Percentiles rank a stretch among this genome's conserved stretches.
These are phyloP conservation scores for Junco hyemalis DNA, from an alignment of 2,113 vertebrate genomes.

Conservation along the genomic window DNA sequence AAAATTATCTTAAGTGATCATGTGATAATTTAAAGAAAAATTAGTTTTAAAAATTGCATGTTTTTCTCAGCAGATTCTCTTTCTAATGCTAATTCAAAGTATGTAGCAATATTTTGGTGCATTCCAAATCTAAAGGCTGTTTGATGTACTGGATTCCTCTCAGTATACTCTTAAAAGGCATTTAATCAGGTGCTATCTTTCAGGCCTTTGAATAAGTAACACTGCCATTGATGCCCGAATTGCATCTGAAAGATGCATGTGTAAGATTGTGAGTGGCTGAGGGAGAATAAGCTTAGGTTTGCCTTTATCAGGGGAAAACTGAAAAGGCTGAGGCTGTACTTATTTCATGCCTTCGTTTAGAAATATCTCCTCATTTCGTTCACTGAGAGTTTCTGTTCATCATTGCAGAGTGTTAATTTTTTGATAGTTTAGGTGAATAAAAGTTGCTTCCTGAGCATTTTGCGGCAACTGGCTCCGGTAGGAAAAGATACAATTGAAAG, in stretches of 20 bases:
- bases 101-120: not conserved
- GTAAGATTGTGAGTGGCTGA: not conserved
- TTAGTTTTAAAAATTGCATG: not conserved
- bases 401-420: not conserved
- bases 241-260: conserved; percentile 39
- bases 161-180: not conserved
- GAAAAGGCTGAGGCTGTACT: not conserved
- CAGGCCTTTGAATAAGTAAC: not conserved
- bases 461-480: not conserved
- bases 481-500: not conserved
- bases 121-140: not conserved
- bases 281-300: not conserved
- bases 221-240: not conserved
- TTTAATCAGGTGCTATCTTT: conserved; percentile 1
- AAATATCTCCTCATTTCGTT: not conserved
- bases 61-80: not conserved
- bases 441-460: not conserved
- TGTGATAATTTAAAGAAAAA: not conserved
- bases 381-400: not conserved
- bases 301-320: not conserved
- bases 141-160: conserved; percentile 9
- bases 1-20: not conserved
- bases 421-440: not conserved
- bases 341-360: not conserved
- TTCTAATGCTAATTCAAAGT: not conserved